Conservation (phyloP, 2,888 invertebrate genomes). For the Pachydiplax longipennis region DNA sequence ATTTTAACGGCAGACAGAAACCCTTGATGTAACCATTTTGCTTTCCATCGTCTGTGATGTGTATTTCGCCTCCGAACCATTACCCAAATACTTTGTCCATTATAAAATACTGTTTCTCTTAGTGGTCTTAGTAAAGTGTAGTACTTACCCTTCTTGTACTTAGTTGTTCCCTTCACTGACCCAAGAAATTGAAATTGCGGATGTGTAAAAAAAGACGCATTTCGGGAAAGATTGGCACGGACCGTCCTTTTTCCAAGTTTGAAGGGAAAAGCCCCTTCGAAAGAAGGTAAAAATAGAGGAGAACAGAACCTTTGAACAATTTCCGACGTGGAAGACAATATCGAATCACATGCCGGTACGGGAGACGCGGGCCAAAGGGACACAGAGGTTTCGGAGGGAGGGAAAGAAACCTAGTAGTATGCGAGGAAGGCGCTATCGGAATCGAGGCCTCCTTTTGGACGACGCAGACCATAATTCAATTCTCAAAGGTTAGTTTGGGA, state of each 20-base stretch:
- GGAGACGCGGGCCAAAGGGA: background rate
- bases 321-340: background rate
- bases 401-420: background rate
- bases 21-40: no score
- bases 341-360: background rate
- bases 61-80: no score
- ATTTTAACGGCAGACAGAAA: no score
- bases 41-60: no score
- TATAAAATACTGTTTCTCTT: no score
- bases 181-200: background rate
- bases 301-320: background rate
- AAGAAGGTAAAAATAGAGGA: background rate
- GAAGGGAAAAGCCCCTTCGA: background rate
- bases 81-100: no score
- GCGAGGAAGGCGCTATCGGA: background rate
- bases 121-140: background rate
- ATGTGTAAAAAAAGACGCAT: background rate
- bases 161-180: background rate
- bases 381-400: background rate
- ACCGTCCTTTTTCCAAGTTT: background rate
- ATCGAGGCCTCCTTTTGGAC: background rate
- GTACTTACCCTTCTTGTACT: background rate
- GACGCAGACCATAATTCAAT: slow-evolving; percentile 31
- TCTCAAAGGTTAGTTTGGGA: slow-evolving; percentile 22
- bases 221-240: background rate